Percentiles rank a stretch among this genome's conserved stretches.
These are phyloP conservation scores for Sebastes minor DNA, from an alignment of 2,797 vertebrate species.

Conservation along the genomic window DNA sequence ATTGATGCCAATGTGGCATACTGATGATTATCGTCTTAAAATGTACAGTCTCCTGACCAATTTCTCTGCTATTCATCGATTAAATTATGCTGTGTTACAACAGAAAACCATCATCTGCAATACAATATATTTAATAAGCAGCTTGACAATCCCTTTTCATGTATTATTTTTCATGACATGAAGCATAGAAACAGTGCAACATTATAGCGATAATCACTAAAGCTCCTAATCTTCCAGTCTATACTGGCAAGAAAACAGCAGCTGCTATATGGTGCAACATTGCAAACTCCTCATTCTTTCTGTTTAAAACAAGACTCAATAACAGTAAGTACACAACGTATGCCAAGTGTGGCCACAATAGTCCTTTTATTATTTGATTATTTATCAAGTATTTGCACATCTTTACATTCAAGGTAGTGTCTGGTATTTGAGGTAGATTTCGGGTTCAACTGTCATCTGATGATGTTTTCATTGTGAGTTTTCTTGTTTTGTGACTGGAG, in stretches of 20 bases:
- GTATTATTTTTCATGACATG: not conserved
- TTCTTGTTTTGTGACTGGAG: slow-evolving; percentile 5
- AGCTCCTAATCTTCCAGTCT: not conserved
- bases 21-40: too few species aligned
- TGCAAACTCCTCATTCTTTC: not conserved
- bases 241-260: not conserved
- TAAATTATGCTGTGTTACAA: not conserved
- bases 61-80: too few species aligned
- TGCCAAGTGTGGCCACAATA: not conserved
- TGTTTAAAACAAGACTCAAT: not conserved
- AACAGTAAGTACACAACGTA: not conserved
- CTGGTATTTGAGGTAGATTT: not conserved
- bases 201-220: not conserved
- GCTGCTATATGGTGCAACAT: not conserved
- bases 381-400: not conserved
- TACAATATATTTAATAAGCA: not conserved
- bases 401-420: not conserved
- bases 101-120: not conserved
- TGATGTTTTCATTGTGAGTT: not conserved
- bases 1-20: too few species aligned
- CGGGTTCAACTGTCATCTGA: not conserved
- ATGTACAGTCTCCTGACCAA: too few species aligned
- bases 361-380: not conserved
- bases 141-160: rapidly evolving
- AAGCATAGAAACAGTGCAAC: not conserved